phyloP scores from a whole-genome alignment of 2,888 invertebrate species.

The Pandemis cinnamomeana region DNA sequence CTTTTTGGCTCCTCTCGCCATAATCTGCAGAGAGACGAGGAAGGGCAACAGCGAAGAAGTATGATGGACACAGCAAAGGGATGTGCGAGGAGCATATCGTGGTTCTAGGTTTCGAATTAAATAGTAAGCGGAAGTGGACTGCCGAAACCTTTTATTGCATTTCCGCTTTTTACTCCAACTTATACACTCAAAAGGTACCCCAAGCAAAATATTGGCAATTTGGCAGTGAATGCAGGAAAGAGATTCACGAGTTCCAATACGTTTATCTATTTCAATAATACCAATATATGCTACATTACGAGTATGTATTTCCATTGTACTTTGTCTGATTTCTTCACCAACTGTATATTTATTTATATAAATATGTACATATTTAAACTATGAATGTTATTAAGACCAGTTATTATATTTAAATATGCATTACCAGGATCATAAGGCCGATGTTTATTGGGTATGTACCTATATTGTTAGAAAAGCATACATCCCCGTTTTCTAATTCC shows the following conservation, averaged over 20 bases:
- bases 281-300: too few relatives aligned
- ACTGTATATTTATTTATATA: background rate
- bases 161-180: too few relatives aligned
- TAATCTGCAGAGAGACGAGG: too few relatives aligned
- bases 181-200: background rate
- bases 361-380: background rate
- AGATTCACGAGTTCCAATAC: background rate
- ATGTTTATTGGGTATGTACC: conserved; percentile 76
- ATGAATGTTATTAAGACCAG: conserved; percentile 28
- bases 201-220: background rate
- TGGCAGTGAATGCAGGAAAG: background rate
- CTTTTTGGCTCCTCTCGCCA: too few relatives aligned
- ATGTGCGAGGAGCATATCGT: too few relatives aligned
- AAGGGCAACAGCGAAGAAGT: too few relatives aligned
- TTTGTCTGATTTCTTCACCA: background rate
- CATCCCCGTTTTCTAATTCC: background rate
- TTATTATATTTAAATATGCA: conserved; percentile 59
- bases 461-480: conserved; percentile 37
- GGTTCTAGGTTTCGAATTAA: too few relatives aligned
- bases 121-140: too few relatives aligned
- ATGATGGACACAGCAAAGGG: too few relatives aligned
- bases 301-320: too few relatives aligned
- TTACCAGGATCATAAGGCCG: conserved; percentile 67
- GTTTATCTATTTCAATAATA: background rate
- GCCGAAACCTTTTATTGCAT: too few relatives aligned